These are phyloP conservation scores for Athripsodes cinereus DNA, from an alignment of 2,888 invertebrate species.

Conservation along the genomic window DNA sequence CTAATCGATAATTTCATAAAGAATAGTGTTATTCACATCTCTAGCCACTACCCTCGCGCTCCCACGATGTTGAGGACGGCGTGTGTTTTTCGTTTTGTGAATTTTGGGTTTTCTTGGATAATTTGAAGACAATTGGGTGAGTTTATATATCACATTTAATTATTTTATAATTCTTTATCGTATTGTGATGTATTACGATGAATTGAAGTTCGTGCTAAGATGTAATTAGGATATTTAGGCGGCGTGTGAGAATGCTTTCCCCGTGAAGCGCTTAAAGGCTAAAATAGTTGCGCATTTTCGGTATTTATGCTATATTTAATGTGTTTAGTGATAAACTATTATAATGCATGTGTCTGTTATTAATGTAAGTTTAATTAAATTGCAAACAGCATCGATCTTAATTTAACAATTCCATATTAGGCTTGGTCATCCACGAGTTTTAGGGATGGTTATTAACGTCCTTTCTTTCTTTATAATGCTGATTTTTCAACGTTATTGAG, in stretches of 20 bases:
- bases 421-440: conserved; percentile 15
- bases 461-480: background rate
- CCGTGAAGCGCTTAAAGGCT: background rate
- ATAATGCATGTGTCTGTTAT: background rate
- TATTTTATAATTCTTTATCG: background rate
- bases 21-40: background rate
- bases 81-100: conserved; percentile 13
- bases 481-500: background rate
- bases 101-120: background rate
- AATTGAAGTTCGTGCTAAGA: background rate
- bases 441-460: background rate
- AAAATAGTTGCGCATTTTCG: conserved; percentile 2
- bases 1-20: background rate
- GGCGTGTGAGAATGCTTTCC: background rate
- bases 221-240: background rate
- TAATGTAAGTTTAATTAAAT: background rate
- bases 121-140: background rate
- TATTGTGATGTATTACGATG: too few relatives aligned
- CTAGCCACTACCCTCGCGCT: conserved; percentile 7
- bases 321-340: background rate
- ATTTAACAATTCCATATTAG: conserved; percentile 14
- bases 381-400: background rate
- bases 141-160: background rate
- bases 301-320: background rate
- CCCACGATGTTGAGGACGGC: conserved; percentile 10